Conservation (phyloP, 2,113 vertebrate genomes). For the Pseudopipra pipra region DNA sequence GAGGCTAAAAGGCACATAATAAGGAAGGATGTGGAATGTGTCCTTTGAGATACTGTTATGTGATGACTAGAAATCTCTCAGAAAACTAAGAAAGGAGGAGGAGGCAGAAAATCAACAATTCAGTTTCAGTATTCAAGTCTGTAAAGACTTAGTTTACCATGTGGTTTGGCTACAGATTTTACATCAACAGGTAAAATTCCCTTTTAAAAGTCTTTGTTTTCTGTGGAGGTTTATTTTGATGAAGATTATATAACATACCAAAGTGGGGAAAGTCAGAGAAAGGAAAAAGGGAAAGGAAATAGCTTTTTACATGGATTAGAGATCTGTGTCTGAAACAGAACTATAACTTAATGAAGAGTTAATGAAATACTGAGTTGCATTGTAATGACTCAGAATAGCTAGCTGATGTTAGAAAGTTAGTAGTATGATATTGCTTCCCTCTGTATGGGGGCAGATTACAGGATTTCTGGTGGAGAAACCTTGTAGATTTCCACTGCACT, state of each 20-base stretch:
- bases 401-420: not conserved
- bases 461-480: not conserved
- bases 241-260: not conserved
- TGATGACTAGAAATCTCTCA: not conserved
- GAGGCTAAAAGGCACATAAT: not conserved
- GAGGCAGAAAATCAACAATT: not conserved
- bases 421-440: not conserved
- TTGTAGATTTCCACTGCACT: accelerated
- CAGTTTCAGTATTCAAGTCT: not conserved
- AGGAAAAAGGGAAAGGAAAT: not conserved
- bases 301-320: not conserved
- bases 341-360: not conserved
- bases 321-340: not conserved
- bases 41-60: not conserved
- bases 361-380: not conserved
- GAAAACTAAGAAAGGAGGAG: not conserved
- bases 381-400: not conserved
- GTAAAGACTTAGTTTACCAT: not conserved
- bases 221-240: not conserved
- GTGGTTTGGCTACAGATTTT: not conserved
- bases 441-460: not conserved
- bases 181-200: not conserved
- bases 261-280: not conserved
- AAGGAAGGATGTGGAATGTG: not conserved
- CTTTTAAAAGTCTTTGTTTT: not conserved